phyloP scores from a whole-genome alignment of 53 echinoderm and acorn worm species.

The Hippasteria phrygiana region DNA sequence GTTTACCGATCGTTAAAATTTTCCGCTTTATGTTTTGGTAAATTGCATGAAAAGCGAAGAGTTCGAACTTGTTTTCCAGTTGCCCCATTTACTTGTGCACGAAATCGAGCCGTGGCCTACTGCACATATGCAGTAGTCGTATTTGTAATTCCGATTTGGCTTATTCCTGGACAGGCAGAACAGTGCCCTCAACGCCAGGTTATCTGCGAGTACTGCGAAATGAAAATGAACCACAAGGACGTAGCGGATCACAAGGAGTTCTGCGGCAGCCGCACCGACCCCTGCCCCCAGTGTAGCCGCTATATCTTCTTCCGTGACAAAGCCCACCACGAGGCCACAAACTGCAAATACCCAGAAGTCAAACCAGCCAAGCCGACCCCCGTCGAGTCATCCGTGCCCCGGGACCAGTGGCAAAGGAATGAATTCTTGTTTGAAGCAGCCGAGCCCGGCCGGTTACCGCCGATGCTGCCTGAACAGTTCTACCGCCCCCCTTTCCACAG shows the following conservation, averaged over 20 bases:
- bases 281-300: conserved; percentile 78
- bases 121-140: background rate
- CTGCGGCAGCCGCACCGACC: conserved; percentile 95
- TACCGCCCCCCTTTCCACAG: background rate
- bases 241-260: conserved; percentile 81
- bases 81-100: no score
- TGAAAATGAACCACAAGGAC: conserved; percentile 74
- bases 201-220: conserved; percentile 89
- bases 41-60: no score
- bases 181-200: conserved; percentile 73
- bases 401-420: background rate
- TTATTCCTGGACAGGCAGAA: conserved; percentile 55
- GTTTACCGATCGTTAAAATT: no score
- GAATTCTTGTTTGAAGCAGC: background rate
- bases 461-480: background rate
- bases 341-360: conserved; percentile 69
- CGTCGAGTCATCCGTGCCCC: background rate
- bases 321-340: conserved; percentile 70
- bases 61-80: no score
- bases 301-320: conserved; percentile 86
- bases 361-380: conserved; percentile 14
- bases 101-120: no score
- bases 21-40: no score
- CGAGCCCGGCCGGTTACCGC: background rate
- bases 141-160: background rate